Evolutionary conservation across 2,113 vertebrate genomes (phyloP).

Genomic region (Agapornis roseicollis): DNA sequence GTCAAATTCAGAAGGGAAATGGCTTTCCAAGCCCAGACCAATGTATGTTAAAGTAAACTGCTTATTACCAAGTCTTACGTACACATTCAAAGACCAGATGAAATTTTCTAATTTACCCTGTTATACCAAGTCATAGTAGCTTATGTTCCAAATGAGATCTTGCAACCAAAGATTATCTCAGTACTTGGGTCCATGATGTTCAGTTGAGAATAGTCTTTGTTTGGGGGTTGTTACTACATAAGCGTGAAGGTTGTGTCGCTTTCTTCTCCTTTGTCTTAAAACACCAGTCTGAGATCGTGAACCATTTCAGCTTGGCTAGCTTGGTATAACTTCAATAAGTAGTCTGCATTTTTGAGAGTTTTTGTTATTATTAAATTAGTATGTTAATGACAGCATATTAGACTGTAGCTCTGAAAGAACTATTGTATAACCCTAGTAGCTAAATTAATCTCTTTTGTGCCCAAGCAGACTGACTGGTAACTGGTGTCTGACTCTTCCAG

Average conservation of each 20-base stretch:
- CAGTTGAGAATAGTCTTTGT: background rate
- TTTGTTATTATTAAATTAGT: background rate
- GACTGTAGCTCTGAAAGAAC: background rate
- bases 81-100: background rate
- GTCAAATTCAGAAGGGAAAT: background rate
- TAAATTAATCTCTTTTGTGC: background rate
- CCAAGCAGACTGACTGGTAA: background rate
- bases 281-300: fast-evolving
- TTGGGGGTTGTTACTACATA: background rate
- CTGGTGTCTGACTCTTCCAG: background rate
- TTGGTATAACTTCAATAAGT: background rate
- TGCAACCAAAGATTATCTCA: background rate
- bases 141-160: background rate
- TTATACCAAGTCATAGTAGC: background rate
- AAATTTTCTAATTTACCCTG: background rate
- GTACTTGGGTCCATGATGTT: background rate
- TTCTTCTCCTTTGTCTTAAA: background rate
- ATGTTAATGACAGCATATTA: background rate
- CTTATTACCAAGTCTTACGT: background rate
- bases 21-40: background rate
- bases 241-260: background rate
- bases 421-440: background rate
- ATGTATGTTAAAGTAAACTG: background rate
- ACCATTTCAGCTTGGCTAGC: background rate
- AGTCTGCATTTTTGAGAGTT: background rate